Conservation (phyloP, 2,113 vertebrate genomes). For the Lynx canadensis region DNA sequence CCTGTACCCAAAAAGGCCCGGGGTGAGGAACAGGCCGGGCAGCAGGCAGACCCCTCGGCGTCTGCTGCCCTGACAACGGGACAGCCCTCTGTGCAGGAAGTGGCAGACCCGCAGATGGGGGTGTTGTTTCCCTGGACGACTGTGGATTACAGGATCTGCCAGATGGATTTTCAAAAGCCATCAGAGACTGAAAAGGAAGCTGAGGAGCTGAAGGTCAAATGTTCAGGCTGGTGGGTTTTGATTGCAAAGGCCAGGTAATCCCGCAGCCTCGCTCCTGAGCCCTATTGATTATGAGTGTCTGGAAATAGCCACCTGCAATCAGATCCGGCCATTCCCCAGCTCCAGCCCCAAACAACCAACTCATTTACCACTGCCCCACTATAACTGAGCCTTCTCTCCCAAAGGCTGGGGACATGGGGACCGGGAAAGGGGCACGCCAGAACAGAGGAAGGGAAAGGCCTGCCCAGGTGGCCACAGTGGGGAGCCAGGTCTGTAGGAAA, state of each 20-base stretch:
- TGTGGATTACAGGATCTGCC: background rate
- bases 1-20: background rate
- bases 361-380: background rate
- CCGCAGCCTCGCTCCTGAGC: background rate
- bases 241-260: conserved; percentile 67
- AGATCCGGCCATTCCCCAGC: background rate
- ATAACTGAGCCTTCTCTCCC: background rate
- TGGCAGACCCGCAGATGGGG: background rate
- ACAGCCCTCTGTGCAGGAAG: background rate
- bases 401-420: background rate
- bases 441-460: background rate
- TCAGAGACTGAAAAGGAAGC: conserved; percentile 64
- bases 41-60: background rate
- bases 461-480: rapidly evolving
- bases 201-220: conserved; percentile 67
- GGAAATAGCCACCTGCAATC: background rate
- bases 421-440: background rate
- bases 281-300: background rate
- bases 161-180: conserved; percentile 68
- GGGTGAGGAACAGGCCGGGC: background rate
- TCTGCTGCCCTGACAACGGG: background rate
- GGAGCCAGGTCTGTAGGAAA: background rate
- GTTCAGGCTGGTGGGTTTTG: conserved; percentile 42
- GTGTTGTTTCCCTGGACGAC: conserved; percentile 19
- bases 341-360: background rate